Evolutionary conservation across 2,113 vertebrate species (phyloP), one percentile per base, ranked within the genome.

Genomic region (Chaetodon auriga): DNA sequence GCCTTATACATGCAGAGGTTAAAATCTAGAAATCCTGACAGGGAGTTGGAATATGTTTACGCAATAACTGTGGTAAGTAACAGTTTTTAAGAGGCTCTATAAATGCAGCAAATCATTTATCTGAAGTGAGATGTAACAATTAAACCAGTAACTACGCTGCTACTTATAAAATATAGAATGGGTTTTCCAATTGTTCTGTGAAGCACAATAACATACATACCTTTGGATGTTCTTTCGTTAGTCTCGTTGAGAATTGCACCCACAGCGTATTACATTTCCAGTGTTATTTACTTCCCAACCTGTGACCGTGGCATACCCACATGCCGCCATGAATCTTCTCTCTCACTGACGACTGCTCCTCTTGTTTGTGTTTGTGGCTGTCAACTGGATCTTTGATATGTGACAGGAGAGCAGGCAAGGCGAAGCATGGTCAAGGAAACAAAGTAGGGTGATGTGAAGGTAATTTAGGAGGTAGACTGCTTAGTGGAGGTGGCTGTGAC

Each of bases 331-430:
- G 65, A 83, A 58, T 86, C 68, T 60, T 78, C 77, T 70, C 57
- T 58, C 2, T 0, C 62, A 49, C 36, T 55, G 54, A 43, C 38
- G 74, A 83, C 75, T 64, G 80, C 81, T 83, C 61, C 71, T 81
- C 54, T 74, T 87, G 87, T 84, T 86, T 86, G 54, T 80, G 73
- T 87, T 63, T 72, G 30, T 51, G 25, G 51, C 84, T 89, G 80
- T 73, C 53, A 41, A 36, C 70, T 74, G 75, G 23, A 66, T 68
- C 78, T 84, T 86, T 81, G 66, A 91, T 69, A 69, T 87, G 83
- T 87, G 83, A 84, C 84, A 84, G 76, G 21, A 54, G 81, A 86
- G 78, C 72, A 75, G 81, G 64, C 72, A 43, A 60, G 62, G 53
- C 7, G 30, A 80, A 76, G 75, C 49, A 65, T 71, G 74, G 74